Conservation (phyloP, 35 echinoderm and acorn worm genomes). For the Eucidaris tribuloides region DNA sequence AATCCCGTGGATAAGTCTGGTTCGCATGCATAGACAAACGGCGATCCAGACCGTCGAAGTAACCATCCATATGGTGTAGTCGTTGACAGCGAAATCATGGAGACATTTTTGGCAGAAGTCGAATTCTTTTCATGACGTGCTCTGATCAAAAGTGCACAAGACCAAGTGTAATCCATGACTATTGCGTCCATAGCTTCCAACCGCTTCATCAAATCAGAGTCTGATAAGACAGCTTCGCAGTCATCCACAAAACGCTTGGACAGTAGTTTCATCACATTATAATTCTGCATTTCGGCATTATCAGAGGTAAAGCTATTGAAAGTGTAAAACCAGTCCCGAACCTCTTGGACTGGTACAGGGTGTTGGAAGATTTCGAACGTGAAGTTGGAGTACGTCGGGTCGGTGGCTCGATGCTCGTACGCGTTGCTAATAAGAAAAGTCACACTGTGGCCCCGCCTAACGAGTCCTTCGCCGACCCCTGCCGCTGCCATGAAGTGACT, state of each 20-base stretch:
- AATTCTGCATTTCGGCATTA: constrained; percentile 14
- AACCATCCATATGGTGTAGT: constrained; percentile 26
- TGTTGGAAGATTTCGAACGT: constrained; percentile 53
- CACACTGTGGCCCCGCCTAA: constrained; percentile 47
- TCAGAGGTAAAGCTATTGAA: constrained; percentile 43
- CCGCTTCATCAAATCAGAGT: constrained; percentile 24
- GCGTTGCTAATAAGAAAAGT: constrained; percentile 52
- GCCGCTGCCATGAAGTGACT: constrained; percentile 59
- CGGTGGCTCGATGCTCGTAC: constrained; percentile 33
- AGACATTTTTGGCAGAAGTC: neutral
- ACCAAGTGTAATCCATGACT: constrained; percentile 30
- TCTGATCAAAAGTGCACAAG: constrained; percentile 38
- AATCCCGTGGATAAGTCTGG: constrained; percentile 35
- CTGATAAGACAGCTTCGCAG: constrained; percentile 43
- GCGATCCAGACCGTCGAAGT: constrained; percentile 21
- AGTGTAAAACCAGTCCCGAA: constrained; percentile 2
- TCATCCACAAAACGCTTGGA: constrained; percentile 29
- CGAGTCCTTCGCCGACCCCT: constrained; percentile 40
- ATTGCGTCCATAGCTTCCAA: constrained; percentile 22
- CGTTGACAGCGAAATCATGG: constrained; percentile 8
- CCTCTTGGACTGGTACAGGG: constrained; percentile 16
- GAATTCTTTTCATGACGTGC: neutral
- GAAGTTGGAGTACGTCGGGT: constrained; percentile 24
- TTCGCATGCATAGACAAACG: constrained; percentile 31
- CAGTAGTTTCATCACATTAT: constrained; percentile 10